Evolutionary conservation across 2,797 vertebrate species (phyloP), one percentile per base, ranked within the genome.

Genomic region (Manis javanica): DNA sequence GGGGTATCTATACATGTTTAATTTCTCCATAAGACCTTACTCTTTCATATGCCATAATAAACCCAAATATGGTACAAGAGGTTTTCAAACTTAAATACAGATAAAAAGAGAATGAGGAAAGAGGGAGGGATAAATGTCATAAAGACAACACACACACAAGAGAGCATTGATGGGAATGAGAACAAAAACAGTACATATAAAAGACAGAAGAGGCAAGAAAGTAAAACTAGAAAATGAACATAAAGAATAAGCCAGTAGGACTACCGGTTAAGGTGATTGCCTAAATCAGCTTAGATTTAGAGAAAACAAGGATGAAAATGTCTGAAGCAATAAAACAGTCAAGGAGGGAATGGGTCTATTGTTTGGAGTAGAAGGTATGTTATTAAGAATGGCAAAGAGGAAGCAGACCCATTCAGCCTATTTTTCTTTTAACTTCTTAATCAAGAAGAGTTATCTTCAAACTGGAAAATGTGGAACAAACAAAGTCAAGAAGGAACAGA

Each of bases 381-480:
- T 86, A 37, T 78, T 82, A 71, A 85, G 94, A 95, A 93, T 16
- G n/a, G 86, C 23, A 69, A 64, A 78, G 51, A 74, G 59, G 21
- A 39, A 90, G 53, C 16, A 82, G 86, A 79, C 78, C 15, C 57
- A 94, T 49, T 75, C n/a, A 90, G 42, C 24, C n/a, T 87, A 13
- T 42, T 88, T 86, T 86, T 91, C 59, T 85, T 94, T 49, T 72
- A 94, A 51, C n/a, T 84, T 79, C 66, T 92, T 81, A 93, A 95
- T 95, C 85, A 57, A 72, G 51, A 49, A 96, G 68, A 69, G 68
- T 18, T 31, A 96, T 93, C 87, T 96, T 96, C 63, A 88, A 90
- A 92, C 3, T 93, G 77, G 81, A 95, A 96, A 96, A 94, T 6
- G 5, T 39, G 77, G 96, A 97, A 88, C 46, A 92, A 92, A 75